Evolutionary conservation across 2,797 vertebrate genomes (phyloP).

Genomic region (Tragopan temminckii): DNA sequence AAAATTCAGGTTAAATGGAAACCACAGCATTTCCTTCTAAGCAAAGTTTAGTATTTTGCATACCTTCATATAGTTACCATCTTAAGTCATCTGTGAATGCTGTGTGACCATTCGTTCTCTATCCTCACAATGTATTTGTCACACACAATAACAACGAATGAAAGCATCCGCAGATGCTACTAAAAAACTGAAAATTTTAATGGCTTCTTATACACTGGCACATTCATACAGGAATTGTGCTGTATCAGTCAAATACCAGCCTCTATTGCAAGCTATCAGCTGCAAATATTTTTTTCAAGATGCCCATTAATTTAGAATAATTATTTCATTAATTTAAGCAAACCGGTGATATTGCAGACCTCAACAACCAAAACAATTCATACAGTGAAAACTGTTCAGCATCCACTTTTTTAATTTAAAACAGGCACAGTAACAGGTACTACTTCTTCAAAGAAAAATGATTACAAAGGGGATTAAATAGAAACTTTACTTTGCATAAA

Average conservation of each 20-base stretch:
- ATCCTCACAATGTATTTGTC: fast-evolving
- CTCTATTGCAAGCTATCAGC: slow-evolving; percentile 76
- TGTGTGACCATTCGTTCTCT: fast-evolving
- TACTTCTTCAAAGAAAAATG: background rate
- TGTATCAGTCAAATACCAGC: slow-evolving; percentile 59
- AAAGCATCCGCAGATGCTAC: background rate
- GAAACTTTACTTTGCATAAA: background rate
- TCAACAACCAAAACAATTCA: slow-evolving; percentile 69
- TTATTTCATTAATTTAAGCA: slow-evolving; percentile 78
- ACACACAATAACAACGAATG: background rate
- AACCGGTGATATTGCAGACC: slow-evolving; percentile 33
- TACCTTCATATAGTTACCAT: fast-evolving
- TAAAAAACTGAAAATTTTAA: slow-evolving; percentile 64
- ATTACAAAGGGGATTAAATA: background rate
- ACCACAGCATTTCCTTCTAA: fast-evolving
- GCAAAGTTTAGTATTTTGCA: background rate
- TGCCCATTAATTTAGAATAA: slow-evolving; percentile 82
- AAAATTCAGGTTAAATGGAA: fast-evolving
- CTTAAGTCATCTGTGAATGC: background rate
- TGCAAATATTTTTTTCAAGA: slow-evolving; percentile 76
- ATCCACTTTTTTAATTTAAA: slow-evolving; percentile 52
- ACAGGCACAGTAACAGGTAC: background rate
- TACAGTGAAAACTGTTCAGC: slow-evolving; percentile 52
- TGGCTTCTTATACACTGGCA: slow-evolving; percentile 46
- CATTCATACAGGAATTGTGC: background rate